Percentiles rank a stretch among this genome's conserved stretches.
Conservation (phyloP, 2,113 vertebrate species). For the Condylura cristata region DNA sequence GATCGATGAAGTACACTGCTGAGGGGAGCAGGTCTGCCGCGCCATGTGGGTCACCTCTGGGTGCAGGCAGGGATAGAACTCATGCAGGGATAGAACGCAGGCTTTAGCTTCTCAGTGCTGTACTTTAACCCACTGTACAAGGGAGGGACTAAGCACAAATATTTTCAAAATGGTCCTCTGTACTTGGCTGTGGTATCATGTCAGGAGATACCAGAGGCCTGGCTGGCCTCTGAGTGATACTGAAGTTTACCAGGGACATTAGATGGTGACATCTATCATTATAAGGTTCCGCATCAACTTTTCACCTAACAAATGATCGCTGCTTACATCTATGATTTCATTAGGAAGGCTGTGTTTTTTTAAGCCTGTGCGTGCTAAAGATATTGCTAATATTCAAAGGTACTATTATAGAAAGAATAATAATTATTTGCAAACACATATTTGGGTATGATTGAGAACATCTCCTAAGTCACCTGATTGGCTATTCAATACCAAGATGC, state of each 20-base stretch:
- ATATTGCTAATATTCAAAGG: neutral
- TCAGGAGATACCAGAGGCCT: neutral
- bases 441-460: constrained; percentile 39
- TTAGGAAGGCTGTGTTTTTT: neutral
- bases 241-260: neutral
- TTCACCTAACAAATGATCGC: neutral
- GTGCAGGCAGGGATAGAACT: too few relatives aligned
- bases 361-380: constrained; percentile 11
- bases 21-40: too few relatives aligned
- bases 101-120: too few relatives aligned
- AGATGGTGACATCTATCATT: neutral
- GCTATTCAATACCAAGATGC: constrained; percentile 45
- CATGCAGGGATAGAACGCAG: too few relatives aligned
- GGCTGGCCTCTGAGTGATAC: neutral
- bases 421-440: constrained; percentile 42
- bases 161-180: neutral
- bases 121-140: too few relatives aligned
- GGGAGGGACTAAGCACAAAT: too few relatives aligned
- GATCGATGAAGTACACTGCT: too few relatives aligned
- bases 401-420: constrained; percentile 55
- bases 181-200: neutral
- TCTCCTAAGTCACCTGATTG: neutral
- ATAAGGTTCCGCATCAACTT: neutral
- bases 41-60: too few relatives aligned
- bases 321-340: neutral